These are phyloP conservation scores for Gymnopithys bicolor DNA, from an alignment of 2,797 vertebrate species.

Conservation along the genomic window DNA sequence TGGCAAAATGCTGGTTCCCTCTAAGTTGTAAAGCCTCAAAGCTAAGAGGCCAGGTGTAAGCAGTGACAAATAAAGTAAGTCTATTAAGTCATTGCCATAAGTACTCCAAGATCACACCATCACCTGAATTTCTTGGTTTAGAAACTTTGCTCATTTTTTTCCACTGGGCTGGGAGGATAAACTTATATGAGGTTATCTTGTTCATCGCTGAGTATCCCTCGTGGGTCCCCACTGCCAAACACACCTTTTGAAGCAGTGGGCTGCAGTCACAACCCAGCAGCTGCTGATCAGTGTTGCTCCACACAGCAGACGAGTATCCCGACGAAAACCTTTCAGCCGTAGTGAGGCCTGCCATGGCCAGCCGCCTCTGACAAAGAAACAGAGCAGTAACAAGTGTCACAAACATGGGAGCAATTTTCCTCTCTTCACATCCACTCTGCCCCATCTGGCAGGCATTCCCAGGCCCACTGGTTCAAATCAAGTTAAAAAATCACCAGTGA, in stretches of 20 bases:
- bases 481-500: not conserved
- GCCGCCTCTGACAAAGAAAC: constrained; percentile 78
- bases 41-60: not conserved
- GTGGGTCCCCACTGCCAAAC: not conserved
- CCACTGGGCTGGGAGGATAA: not conserved
- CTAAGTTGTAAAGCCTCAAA: not conserved
- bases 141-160: not conserved
- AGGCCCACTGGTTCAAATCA: not conserved
- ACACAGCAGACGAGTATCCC: constrained; percentile 84
- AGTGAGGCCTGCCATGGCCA: constrained; percentile 94
- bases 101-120: not conserved
- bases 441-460: not conserved
- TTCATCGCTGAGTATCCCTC: not conserved
- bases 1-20: not conserved
- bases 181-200: not conserved
- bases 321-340: constrained; percentile 83
- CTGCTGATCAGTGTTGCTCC: constrained; percentile 86
- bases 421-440: not conserved
- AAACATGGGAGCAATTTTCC: not conserved
- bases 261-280: constrained; percentile 90
- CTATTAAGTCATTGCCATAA: not conserved
- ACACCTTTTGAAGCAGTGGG: constrained; percentile 92
- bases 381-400: not conserved
- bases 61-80: not conserved
- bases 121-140: constrained; percentile 3